Percentiles rank a stretch among this genome's conserved stretches.
These are phyloP conservation scores for Eulemur rubriventer DNA, from an alignment of 2,797 vertebrate species.

Conservation along the genomic window DNA sequence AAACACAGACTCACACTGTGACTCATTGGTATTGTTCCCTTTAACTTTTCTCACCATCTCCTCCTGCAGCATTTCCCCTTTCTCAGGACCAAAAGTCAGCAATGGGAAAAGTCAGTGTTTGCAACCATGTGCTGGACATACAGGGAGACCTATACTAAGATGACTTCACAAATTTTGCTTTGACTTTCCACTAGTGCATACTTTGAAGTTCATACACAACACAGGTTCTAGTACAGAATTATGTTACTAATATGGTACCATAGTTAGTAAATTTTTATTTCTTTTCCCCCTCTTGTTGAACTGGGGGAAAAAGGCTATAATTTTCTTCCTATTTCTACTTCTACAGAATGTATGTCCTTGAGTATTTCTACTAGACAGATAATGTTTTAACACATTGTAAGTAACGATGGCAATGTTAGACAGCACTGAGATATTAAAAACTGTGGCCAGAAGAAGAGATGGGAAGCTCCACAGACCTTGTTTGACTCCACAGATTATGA, in stretches of 20 bases:
- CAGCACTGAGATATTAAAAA: background rate
- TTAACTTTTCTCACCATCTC: conserved; percentile 84
- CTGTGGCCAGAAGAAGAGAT: background rate
- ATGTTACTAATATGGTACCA: background rate
- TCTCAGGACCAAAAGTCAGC: conserved; percentile 82
- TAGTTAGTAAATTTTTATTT: background rate
- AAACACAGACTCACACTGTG: conserved; percentile 76
- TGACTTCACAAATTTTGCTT: background rate
- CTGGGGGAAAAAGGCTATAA: background rate
- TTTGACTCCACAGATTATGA: background rate
- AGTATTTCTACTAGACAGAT: background rate
- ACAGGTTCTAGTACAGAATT: background rate
- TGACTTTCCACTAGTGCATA: background rate
- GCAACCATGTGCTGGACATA: conserved; percentile 50
- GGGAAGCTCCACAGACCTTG: background rate
- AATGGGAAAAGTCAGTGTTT: conserved; percentile 65
- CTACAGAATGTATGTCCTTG: background rate
- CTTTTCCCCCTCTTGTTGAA: background rate
- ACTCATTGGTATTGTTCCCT: conserved; percentile 87
- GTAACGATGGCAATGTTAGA: background rate
- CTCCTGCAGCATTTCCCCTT: conserved; percentile 85
- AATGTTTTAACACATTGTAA: background rate
- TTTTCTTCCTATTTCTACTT: conserved; percentile 36
- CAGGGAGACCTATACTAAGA: conserved; percentile 23
- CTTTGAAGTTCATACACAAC: background rate